These are phyloP conservation scores for Nannoperca australis DNA, from an alignment of 2,797 vertebrate species.

Conservation along the genomic window DNA sequence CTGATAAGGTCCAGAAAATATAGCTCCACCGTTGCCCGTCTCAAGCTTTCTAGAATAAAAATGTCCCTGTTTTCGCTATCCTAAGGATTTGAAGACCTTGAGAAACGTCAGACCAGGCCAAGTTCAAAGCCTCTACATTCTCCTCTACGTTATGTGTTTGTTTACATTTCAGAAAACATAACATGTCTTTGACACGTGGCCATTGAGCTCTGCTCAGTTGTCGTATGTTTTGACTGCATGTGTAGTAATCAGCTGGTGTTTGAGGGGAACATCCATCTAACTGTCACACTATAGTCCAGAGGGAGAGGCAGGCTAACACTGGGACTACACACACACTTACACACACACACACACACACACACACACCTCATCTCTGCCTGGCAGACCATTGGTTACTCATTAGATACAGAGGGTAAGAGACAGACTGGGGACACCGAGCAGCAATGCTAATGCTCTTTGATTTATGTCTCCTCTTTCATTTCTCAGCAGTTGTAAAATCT, in stretches of 20 bases:
- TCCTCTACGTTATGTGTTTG: conserved; percentile 10
- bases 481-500: conserved; percentile 65
- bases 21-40: conserved; percentile 25
- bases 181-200: conserved; percentile 41
- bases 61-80: conserved; percentile 7
- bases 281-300: conserved; percentile 70
- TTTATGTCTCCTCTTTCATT: conserved; percentile 70
- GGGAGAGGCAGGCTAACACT: conserved; percentile 54
- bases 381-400: conserved; percentile 85
- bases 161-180: conserved; percentile 39
- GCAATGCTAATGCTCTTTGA: conserved; percentile 84
- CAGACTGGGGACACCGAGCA: conserved; percentile 81
- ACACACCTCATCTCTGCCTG: conserved; percentile 73
- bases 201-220: conserved; percentile 20
- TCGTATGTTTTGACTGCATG: conserved; percentile 60
- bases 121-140: conserved; percentile 29
- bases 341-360: conserved; percentile 49
- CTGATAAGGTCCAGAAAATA: conserved; percentile 50
- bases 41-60: conserved; percentile 37
- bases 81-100: conserved; percentile 51
- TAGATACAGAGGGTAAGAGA: conserved; percentile 84
- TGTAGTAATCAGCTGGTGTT: conserved; percentile 70
- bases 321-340: conserved; percentile 45
- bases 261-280: conserved; percentile 77
- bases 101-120: conserved; percentile 40